Percentiles rank a stretch among this genome's conserved stretches.
phyloP scores from a whole-genome alignment of 2,113 vertebrate species.

The Leptodactylus fuscus region DNA sequence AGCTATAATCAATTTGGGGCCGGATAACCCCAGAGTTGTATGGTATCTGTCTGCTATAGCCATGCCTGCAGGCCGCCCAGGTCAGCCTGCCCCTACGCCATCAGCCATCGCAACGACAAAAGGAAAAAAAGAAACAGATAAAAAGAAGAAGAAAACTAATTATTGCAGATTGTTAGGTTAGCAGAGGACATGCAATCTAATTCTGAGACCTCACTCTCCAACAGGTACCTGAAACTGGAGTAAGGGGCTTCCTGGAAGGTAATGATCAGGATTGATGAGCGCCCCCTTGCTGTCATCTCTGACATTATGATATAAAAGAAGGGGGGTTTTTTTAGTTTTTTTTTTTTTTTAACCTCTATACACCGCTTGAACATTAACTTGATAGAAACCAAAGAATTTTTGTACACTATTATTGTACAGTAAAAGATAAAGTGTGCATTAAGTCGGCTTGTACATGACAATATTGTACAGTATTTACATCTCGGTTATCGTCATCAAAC shows the following conservation, averaged over 20 bases:
- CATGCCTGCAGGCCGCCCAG: too few relatives aligned
- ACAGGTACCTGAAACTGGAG: slow-evolving; percentile 71
- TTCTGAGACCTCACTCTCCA: slow-evolving; percentile 69
- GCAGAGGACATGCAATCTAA: slow-evolving; percentile 72
- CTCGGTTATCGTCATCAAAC: slow-evolving; percentile 94
- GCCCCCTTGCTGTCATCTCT: slow-evolving; percentile 83
- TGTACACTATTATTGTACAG: slow-evolving; percentile 99
- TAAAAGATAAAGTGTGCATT: slow-evolving; percentile 99
- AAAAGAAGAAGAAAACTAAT: slow-evolving; percentile 59
- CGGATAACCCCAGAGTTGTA: too few relatives aligned
- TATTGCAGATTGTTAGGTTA: slow-evolving; percentile 70
- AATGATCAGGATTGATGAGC: slow-evolving; percentile 78
- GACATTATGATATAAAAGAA: slow-evolving; percentile 94
- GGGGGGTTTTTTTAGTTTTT: slow-evolving; percentile 72
- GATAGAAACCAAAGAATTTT: slow-evolving; percentile 97
- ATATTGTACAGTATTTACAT: slow-evolving; percentile 99
- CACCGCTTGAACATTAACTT: slow-evolving; percentile 87
- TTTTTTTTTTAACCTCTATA: slow-evolving; percentile 86
- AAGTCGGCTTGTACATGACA: slow-evolving; percentile 99
- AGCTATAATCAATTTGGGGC: too few relatives aligned
- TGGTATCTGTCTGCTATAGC: too few relatives aligned
- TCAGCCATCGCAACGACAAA: slow-evolving; percentile 42
- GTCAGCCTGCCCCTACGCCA: not conserved
- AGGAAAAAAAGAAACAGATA: slow-evolving; percentile 64
- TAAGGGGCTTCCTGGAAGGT: slow-evolving; percentile 81